Conservation (phyloP, 2,888 invertebrate species). For the Cerastoderma edule region DNA sequence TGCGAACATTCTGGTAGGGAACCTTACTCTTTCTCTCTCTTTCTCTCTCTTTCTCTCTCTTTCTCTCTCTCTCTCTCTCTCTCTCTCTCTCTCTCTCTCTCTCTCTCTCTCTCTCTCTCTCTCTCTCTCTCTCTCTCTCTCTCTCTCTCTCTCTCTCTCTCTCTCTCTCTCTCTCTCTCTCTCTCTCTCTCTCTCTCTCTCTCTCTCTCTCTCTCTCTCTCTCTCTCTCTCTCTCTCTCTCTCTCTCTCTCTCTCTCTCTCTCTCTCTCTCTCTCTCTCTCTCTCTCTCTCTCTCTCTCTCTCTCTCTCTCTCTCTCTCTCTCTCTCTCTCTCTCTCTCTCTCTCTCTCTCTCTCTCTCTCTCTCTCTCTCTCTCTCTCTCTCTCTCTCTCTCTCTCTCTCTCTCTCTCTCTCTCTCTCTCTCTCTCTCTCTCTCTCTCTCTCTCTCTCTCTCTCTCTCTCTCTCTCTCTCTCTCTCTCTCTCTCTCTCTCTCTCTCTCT, state of each 20-base stretch:
- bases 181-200: not conserved
- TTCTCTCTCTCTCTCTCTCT: not conserved
- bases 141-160: not conserved
- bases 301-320: not conserved
- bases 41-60: not conserved
- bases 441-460: not conserved
- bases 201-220: not conserved
- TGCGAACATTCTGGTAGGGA: no score
- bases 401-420: not conserved
- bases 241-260: not conserved
- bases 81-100: not conserved
- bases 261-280: not conserved
- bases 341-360: not conserved
- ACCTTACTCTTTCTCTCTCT: no score
- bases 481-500: not conserved
- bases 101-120: not conserved
- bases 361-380: not conserved
- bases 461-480: not conserved
- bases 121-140: not conserved
- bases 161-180: not conserved
- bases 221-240: not conserved
- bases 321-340: not conserved
- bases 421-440: not conserved
- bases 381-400: not conserved
- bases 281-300: not conserved